Percentiles rank a stretch among this genome's conserved stretches.
Evolutionary conservation across 2,113 vertebrate genomes (phyloP).

Genomic region (Dicentrarchus labrax): DNA sequence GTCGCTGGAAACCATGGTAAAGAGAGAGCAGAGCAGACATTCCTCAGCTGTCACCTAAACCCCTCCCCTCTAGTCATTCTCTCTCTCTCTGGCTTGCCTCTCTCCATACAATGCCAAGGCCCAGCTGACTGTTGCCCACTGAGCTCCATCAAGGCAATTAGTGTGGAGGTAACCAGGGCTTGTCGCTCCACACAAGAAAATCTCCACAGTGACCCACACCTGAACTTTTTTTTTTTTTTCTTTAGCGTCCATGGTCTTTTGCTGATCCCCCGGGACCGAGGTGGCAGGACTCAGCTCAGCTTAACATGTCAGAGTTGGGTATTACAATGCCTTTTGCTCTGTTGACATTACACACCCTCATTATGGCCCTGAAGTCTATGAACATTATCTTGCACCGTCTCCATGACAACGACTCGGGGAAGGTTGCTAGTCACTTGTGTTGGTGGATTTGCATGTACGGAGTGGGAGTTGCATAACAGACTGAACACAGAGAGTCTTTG

Average conservation of each 20-base stretch:
- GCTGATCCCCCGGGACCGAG: conserved; percentile 7
- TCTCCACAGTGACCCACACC: conserved; percentile 67
- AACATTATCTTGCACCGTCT: conserved; percentile 74
- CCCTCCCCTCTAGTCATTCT: conserved; percentile 64
- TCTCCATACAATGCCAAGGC: conserved; percentile 56
- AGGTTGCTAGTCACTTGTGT: conserved; percentile 76
- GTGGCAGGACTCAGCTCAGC: conserved; percentile 43
- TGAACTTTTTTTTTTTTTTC: conserved; percentile 53
- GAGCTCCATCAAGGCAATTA: conserved; percentile 69
- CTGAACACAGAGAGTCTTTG: conserved; percentile 50
- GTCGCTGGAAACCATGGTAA: conserved; percentile 88
- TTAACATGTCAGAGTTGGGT: conserved; percentile 42
- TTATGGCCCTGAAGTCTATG: conserved; percentile 63
- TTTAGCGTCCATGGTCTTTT: background rate
- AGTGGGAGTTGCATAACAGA: conserved; percentile 80
- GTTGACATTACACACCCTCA: conserved; percentile 72
- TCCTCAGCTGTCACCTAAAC: conserved; percentile 91
- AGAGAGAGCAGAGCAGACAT: conserved; percentile 84
- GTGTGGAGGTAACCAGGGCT: conserved; percentile 52
- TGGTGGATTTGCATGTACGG: conserved; percentile 80
- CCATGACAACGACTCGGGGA: conserved; percentile 69
- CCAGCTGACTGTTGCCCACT: conserved; percentile 67
- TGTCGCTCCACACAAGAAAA: conserved; percentile 54
- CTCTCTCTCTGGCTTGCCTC: conserved; percentile 36
- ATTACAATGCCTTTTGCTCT: conserved; percentile 58